Base-by-base conservation (phyloP, 2,888 invertebrate genomes). In the Lycia hirtaria region DNA sequence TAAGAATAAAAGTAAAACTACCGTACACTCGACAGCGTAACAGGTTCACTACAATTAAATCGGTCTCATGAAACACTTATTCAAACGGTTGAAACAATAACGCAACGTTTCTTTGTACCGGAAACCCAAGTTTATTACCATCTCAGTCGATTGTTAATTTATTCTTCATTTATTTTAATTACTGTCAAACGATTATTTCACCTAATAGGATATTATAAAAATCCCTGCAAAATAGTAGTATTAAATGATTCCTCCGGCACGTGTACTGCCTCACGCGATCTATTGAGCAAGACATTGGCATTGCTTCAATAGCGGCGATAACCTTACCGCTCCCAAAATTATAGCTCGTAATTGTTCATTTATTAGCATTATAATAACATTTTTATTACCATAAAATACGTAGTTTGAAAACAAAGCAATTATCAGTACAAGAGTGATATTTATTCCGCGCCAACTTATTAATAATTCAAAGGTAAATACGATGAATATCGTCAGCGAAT, bases 321-420 rank as follows among this genome's bases (percentile, higher is more conserved):
- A 45, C 45, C 15, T 45, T 33, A 22, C 14, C 30, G 32, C 45
- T 45, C 12, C 20, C 15, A 33, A 33, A 44, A 20, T 43, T 44
- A 45, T 22, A 45, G 10, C 45, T 45, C 9, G 20, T 45, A 44
- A 33, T 33, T 19, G 22, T 22, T 22, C 22, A 24, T 35, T 40
- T 40, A 33, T 33, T 19, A 15, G 30, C 10, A 10, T n/a, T 19
- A 19, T 33, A 32, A 56, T 50, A 44, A 35, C 45, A 20, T n/a
- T 26, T 28, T 56, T 56, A 44, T 28, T 30, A 24, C 41, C 17
- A 20, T 24, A n/a, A 26, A n/a, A 40, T 24, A 24, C 14, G 14
- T 41, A 26, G 26, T 41, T 28, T 15, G 17, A 28, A 41, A 41
- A 28, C 41, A 28, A 41, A 41, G 10, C 17, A 41, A 41, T 26